Percentiles rank a stretch among this genome's conserved stretches.
phyloP scores from a whole-genome alignment of 1,140 invertebrate species.

The Pseudomyrmex flavicornis region DNA sequence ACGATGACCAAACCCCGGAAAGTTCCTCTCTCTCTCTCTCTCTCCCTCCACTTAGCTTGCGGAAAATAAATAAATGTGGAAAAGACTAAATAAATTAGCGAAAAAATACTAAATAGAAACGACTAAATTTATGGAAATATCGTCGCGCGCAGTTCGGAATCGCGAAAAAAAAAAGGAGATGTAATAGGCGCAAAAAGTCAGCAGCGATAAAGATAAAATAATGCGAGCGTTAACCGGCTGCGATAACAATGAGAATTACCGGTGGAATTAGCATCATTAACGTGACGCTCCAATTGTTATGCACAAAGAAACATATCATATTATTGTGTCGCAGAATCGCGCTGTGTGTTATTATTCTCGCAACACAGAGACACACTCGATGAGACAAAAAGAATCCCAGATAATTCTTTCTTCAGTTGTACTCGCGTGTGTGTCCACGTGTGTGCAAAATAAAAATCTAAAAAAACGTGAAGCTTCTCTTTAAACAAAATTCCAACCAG shows the following conservation, averaged over 20 bases:
- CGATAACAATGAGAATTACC: conserved; percentile 49
- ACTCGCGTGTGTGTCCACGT: neutral
- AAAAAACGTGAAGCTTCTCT: no score
- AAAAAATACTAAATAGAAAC: conserved; percentile 15
- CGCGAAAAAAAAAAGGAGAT: neutral
- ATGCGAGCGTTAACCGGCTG: conserved; percentile 14
- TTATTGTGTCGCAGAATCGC: conserved; percentile 34
- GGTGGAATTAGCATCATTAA: conserved; percentile 50
- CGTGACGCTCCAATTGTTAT: conserved; percentile 47
- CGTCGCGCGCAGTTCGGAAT: neutral
- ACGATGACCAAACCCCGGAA: neutral
- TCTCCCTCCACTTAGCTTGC: neutral
- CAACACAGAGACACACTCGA: neutral
- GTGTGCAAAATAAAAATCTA: no score
- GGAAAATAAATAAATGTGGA: neutral
- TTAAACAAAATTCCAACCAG: neutral
- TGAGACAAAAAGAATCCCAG: neutral
- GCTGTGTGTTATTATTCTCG: neutral
- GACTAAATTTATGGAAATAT: neutral
- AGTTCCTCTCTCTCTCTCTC: neutral
- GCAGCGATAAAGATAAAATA: conserved; percentile 39
- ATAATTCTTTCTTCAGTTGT: neutral
- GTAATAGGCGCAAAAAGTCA: neutral
- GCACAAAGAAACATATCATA: conserved; percentile 53
- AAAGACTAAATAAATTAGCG: neutral